Base-by-base conservation (phyloP, 2,113 vertebrate genomes). In the Glaucomys volans region DNA sequence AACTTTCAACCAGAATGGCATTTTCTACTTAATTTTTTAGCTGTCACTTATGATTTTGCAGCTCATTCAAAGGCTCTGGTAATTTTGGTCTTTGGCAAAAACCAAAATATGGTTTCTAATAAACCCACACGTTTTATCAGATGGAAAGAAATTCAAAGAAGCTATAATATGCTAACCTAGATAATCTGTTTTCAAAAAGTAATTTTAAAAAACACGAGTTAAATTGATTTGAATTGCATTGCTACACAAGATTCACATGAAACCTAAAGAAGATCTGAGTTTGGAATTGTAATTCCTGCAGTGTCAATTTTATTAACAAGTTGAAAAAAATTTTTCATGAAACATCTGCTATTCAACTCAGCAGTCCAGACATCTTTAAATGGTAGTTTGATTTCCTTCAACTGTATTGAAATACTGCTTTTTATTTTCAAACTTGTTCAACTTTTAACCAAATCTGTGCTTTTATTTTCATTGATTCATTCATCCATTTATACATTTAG, bases 71-170 rank as follows among this genome's bases (percentile, higher is more conserved):
- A 28, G 4, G 8, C 59, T 90, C 69, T 64, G 42, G 77, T 83
- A 74, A 67, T 93, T 74, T 84, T 69, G 66, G 66, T n/a, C 42
- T 80, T 86, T 93, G 85, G 9, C 32, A 71, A 75, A 95, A 42
- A 86, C 44, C 17, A 75, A 94, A 94, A 93, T 28, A 64, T 69
- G 80, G 47, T 90, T 95, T 90, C 64, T 83, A 69, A 86, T 88
- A 11, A 75, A 64, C 64, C 75, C 64, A 75, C 24, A 42, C n/a
- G 54, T 74, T 83, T 84, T 92, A 69, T 92, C 18, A 35, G 59
- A 69, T 57, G 50, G 32, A 80, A 89, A 77, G 74, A 64, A 91
- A 85, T 35, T 88, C 20, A 80, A 64, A 54, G 59, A 72, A 62
- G 71, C 32, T 17, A 42, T 72, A 95, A 64, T 14, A 42, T 0